Evolutionary conservation across 2,113 vertebrate species (phyloP), one percentile per base, ranked within the genome.

Genomic region (Taxidea taxus): DNA sequence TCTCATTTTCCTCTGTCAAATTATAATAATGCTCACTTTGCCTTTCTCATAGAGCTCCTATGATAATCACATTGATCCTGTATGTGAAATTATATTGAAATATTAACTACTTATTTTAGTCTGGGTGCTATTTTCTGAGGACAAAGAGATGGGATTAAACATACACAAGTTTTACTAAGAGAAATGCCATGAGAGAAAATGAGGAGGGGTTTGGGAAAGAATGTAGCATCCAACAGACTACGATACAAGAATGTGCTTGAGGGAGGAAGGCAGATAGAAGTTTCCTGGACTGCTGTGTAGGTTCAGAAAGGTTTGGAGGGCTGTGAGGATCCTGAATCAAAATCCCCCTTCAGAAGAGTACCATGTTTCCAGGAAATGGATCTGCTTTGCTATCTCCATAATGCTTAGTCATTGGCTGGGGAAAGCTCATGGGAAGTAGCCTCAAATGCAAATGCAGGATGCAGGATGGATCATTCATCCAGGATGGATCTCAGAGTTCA

Each of bases 41-140:
- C 6, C 15, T 89, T 93, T 87, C 27, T 72, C 2, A 58, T 15
- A 37, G 11, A 51, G 10, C 1, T 42, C 2, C 54, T 78, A n/a
- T 39, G 56, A 8, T 60, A 13, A 91, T 74, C 34, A 84, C 15
- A 74, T 11, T 72, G 4, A 75, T 56, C 15, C 81, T n/a, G 27
- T 70, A 44, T 3, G 4, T 70, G n/a, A 94, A 92, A 66, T 72
- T 92, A 58, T 34, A 25, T 23, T 86, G 49, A 94, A 96, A 92
- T 54, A 80, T 18, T n/a, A 80, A 54, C 27, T 60, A 25, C 13
- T 66, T 82, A 51, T 62, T 89, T 77, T 86, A 83, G 2, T 1
- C 6, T 44, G 2, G 1, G 0, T 81, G 34, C 11, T 80, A 6
- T 94, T 42, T 31, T 95, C 21, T n/a, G 1, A 2, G 21, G 18